Evolutionary conservation across 2,888 invertebrate species (phyloP).

Genomic region (Argyresthia albistria): DNA sequence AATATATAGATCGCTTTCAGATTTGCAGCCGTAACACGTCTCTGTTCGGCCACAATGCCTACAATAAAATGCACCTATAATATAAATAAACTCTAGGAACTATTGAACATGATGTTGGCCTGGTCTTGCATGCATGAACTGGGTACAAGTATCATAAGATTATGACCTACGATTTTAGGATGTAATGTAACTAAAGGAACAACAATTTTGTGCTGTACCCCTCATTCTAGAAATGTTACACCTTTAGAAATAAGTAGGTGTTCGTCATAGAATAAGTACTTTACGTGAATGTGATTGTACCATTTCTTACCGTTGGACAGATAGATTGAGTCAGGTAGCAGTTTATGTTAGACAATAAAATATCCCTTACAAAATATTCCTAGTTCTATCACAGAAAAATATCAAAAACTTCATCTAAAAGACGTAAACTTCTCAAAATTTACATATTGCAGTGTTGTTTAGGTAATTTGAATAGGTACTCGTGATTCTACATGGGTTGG

Average conservation of each 20-base stretch:
- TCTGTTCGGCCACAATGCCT: neutral
- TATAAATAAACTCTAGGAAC: constrained; percentile 46
- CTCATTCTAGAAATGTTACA: neutral
- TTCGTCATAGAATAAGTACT: too few species aligned
- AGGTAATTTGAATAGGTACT: too few species aligned
- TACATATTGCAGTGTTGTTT: too few species aligned
- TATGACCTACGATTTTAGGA: too few species aligned
- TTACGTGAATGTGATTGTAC: too few species aligned
- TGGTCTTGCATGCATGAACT: neutral
- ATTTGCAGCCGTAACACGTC: too few species aligned
- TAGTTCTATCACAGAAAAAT: constrained; percentile 68
- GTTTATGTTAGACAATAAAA: neutral
- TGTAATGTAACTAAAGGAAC: too few species aligned
- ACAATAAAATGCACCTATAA: constrained; percentile 57
- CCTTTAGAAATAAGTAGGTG: too few species aligned
- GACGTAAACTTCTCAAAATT: neutral
- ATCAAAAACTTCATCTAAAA: constrained; percentile 29
- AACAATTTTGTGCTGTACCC: neutral
- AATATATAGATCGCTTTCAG: neutral
- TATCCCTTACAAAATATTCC: neutral
- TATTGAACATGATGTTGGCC: constrained; percentile 25
- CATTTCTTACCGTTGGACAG: too few species aligned
- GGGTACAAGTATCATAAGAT: too few species aligned
- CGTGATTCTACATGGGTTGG: too few species aligned
- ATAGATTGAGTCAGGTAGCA: neutral